Percentiles rank a stretch among this genome's conserved stretches.
phyloP scores from a whole-genome alignment of 2,888 invertebrate genomes.

The Hoplodrina ambigua region DNA sequence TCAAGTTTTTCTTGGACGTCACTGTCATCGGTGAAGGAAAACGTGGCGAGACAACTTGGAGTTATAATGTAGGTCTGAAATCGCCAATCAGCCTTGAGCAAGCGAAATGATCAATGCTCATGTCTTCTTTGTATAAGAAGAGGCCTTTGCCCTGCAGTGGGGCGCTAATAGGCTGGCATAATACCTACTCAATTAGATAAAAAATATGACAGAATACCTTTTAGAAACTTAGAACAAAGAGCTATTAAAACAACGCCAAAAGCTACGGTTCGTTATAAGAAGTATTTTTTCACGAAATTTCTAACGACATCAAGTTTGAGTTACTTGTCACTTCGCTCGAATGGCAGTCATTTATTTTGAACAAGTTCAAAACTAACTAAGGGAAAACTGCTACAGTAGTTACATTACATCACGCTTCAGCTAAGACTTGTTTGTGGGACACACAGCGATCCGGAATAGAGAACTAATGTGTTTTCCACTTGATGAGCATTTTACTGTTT shows the following conservation, averaged over 20 bases:
- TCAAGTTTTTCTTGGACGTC: too few relatives aligned
- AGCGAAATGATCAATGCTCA: too few relatives aligned
- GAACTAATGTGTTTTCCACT: constrained; percentile 5
- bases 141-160: too few relatives aligned
- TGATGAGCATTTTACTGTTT: neutral
- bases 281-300: constrained; percentile 72
- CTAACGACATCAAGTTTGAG: constrained; percentile 77
- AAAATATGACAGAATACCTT: constrained; percentile 56
- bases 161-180: neutral
- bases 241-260: constrained; percentile 69
- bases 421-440: constrained; percentile 59
- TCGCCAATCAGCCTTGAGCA: too few relatives aligned
- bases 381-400: constrained; percentile 79
- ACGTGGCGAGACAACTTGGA: too few relatives aligned
- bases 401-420: constrained; percentile 77
- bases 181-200: constrained; percentile 60
- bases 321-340: constrained; percentile 79
- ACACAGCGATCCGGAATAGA: constrained; percentile 46
- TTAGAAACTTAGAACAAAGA: constrained; percentile 66
- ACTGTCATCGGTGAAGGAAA: too few relatives aligned
- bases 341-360: constrained; percentile 84
- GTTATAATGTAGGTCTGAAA: too few relatives aligned
- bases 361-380: constrained; percentile 81
- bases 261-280: constrained; percentile 65
- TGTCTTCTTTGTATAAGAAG: too few relatives aligned